Percentiles rank a stretch among this genome's conserved stretches.
Evolutionary conservation across 2,888 invertebrate genomes (phyloP).

Genomic region (Toxonevra muliebris): DNA sequence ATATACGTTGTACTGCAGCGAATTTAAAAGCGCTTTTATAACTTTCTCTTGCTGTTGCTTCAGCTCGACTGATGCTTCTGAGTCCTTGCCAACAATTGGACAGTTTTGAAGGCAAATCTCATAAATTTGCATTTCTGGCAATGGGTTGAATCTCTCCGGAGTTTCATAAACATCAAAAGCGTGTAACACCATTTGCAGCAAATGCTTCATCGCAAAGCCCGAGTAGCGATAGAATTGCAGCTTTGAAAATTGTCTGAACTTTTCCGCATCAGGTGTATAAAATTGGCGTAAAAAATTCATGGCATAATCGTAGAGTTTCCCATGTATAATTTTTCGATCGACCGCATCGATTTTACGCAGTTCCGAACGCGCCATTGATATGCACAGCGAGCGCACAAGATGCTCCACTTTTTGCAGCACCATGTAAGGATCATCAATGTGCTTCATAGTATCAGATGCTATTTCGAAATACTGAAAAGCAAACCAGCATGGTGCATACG

Average conservation of each 20-base stretch:
- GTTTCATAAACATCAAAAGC: constrained; percentile 50
- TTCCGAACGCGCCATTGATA: constrained; percentile 50
- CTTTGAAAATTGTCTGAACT: constrained; percentile 48
- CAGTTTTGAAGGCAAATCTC: constrained; percentile 44
- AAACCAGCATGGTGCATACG: constrained; percentile 55
- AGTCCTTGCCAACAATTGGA: constrained; percentile 9
- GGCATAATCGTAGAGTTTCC: constrained; percentile 49
- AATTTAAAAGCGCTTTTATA: constrained; percentile 49
- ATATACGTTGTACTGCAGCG: constrained; percentile 53
- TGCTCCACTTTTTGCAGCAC: constrained; percentile 49
- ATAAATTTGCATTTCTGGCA: constrained; percentile 45
- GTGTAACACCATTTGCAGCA: constrained; percentile 48
- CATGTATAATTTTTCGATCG: constrained; percentile 50
- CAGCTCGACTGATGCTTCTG: constrained; percentile 21
- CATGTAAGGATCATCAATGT: constrained; percentile 50
- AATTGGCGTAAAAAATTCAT: constrained; percentile 54
- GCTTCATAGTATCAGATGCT: constrained; percentile 50
- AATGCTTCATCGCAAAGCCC: constrained; percentile 51
- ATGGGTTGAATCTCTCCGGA: constrained; percentile 35
- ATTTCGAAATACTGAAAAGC: constrained; percentile 52
- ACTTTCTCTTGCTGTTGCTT: constrained; percentile 50
- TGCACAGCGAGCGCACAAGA: constrained; percentile 47
- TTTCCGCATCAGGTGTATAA: constrained; percentile 54
- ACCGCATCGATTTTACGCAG: constrained; percentile 45
- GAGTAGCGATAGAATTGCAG: constrained; percentile 48